A percentile compares a stretch with the other conserved stretches of the same genome.
Evolutionary conservation across 2,888 invertebrate species (phyloP).

Genomic region (Macrostomum cliftonense): DNA sequence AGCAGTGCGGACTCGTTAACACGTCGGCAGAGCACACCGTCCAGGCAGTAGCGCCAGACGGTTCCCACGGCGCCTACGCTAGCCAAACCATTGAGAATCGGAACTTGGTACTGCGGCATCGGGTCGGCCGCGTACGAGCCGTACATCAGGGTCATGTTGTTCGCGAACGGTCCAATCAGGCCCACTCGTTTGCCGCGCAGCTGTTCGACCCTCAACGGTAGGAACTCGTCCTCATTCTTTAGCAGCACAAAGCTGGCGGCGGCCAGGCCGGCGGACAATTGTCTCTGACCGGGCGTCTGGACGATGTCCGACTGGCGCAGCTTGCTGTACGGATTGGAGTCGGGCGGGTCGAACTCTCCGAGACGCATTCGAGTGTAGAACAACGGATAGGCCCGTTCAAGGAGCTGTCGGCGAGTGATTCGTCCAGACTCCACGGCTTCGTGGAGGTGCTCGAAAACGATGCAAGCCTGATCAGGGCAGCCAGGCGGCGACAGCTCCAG

Average conservation of each 20-base stretch:
- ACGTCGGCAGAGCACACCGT: conserved; percentile 1
- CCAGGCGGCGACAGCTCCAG: conserved; percentile 12
- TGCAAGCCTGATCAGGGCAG: background rate
- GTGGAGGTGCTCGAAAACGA: conserved; percentile 5
- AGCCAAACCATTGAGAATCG: conserved; percentile 20
- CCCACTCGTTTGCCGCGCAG: background rate
- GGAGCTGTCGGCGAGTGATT: conserved; percentile 5
- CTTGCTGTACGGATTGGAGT: conserved; percentile 9
- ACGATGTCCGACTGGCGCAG: background rate
- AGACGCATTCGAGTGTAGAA: conserved; percentile 17
- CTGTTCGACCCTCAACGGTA: background rate
- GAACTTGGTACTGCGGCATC: conserved; percentile 17
- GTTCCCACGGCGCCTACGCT: background rate
- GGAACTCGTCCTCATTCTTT: background rate
- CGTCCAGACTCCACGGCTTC: conserved; percentile 14
- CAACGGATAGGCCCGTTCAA: conserved; percentile 14
- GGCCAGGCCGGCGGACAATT: background rate
- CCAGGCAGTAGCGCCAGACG: background rate
- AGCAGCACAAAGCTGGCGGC: conserved; percentile 1
- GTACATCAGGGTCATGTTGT: conserved; percentile 21
- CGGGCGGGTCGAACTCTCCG: conserved; percentile 17
- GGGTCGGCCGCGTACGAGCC: conserved; percentile 24
- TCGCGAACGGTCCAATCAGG: conserved; percentile 27
- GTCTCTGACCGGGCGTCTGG: background rate
- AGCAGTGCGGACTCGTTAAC: background rate